Percentiles rank a stretch among this genome's conserved stretches.
phyloP scores from a whole-genome alignment of 1,140 invertebrate species.

The Nephotettix cincticeps region DNA sequence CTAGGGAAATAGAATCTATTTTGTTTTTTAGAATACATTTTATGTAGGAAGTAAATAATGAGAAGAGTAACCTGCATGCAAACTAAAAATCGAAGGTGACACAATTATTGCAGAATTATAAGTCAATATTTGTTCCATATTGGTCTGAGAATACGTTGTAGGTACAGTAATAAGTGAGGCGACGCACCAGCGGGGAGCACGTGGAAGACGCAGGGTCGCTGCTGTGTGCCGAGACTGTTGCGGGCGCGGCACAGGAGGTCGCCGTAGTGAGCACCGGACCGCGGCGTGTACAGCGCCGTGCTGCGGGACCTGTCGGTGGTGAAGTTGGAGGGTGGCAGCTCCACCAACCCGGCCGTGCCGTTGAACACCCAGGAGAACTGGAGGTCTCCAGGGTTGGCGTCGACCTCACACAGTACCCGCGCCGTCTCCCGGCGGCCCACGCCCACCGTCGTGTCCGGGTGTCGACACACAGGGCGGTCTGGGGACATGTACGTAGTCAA shows the following conservation, averaged over 20 bases:
- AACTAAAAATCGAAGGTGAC: no score
- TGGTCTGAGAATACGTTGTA: no score
- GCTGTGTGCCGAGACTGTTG: slow-evolving; percentile 65
- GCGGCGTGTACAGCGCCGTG: slow-evolving; percentile 64
- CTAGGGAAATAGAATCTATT: no score
- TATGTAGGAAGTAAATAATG: no score
- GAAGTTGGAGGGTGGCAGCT: slow-evolving; percentile 40
- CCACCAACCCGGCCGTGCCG: slow-evolving; percentile 64
- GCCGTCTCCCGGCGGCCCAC: slow-evolving; percentile 75
- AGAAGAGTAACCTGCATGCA: no score
- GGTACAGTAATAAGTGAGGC: no score
- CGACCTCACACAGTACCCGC: slow-evolving; percentile 76
- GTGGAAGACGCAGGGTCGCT: slow-evolving; percentile 66
- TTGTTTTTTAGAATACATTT: no score
- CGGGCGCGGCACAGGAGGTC: slow-evolving; percentile 66
- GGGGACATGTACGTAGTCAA: slow-evolving; percentile 40
- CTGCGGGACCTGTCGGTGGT: slow-evolving; percentile 57
- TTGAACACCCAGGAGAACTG: slow-evolving; percentile 77
- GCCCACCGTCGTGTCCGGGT: slow-evolving; percentile 66
- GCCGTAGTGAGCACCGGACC: slow-evolving; percentile 69
- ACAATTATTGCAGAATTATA: no score
- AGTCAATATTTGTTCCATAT: no score
- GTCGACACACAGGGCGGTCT: slow-evolving; percentile 70
- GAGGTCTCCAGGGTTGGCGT: slow-evolving; percentile 76
- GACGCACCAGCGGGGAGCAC: slow-evolving; percentile 67